Base-by-base conservation (phyloP, 2,113 vertebrate genomes). In the Hirundichthys speculiger region DNA sequence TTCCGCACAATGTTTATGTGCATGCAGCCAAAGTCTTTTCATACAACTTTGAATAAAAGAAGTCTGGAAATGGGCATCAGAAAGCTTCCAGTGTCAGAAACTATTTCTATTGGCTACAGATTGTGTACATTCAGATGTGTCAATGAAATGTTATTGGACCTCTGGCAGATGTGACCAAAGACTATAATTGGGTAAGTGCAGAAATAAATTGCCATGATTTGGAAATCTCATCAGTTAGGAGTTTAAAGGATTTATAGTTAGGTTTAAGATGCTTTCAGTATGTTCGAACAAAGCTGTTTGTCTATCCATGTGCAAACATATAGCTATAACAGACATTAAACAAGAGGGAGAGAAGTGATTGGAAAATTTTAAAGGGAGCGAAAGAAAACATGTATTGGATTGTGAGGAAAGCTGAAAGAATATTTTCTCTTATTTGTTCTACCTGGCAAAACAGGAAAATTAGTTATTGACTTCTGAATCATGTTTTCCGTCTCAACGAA, bases 361-460 rank as follows among this genome's bases (percentile, higher is more conserved):
- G 27, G 21, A n/a, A 21, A 68, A 13, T 6, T 6, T 34, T 3
- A 34, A 1, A 14, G 18, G 18, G 30, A 15, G 22, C 46, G 43
- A 46, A 69, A 69, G 14, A 70, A 61, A 67, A 22, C 48, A 59
- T 41, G 69, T 51, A n/a, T n/a, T n/a, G 40, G 49, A 55, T 46
- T 64, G 20, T 47, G 34, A 73, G 61, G 62, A 77, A 64, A 46
- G 20, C 24, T 45, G 25, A 30, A n/a, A 34, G 20, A 50, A 25
- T 56, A 41, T 86, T 77, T 65, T 75, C 51, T 82, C 61, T 56
- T 58, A 55, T 91, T 83, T 86, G 80, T 88, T 88, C 80, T 86
- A 86, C 78, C 76, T 81, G 80, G 75, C 70, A 82, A 75, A 88
- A 86, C 85, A 84, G 75, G 81, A 75, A 84, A 88, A 89, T 88